These are phyloP conservation scores for Myopa testacea DNA, from an alignment of 2,888 invertebrate species.

Conservation along the genomic window DNA sequence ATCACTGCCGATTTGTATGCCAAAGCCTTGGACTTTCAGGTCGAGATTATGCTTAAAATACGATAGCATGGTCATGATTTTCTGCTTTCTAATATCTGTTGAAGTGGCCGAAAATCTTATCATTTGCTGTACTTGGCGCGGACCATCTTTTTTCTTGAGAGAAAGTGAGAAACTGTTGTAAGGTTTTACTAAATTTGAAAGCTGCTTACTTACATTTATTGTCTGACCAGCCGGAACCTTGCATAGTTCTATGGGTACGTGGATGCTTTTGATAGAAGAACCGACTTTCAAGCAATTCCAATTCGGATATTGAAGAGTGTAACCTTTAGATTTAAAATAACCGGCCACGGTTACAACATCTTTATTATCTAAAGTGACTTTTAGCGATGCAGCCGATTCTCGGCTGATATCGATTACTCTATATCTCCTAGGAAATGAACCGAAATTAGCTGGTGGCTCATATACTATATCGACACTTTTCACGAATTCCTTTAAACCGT, in stretches of 20 bases:
- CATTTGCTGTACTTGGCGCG: slow-evolving; percentile 87
- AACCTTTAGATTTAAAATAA: slow-evolving; percentile 58
- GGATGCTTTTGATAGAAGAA: slow-evolving; percentile 74
- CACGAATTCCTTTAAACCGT: slow-evolving; percentile 48
- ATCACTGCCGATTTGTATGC: slow-evolving; percentile 78
- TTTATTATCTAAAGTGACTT: slow-evolving; percentile 62
- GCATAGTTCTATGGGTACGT: slow-evolving; percentile 87
- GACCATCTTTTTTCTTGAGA: slow-evolving; percentile 76
- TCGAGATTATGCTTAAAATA: slow-evolving; percentile 58
- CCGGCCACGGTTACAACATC: slow-evolving; percentile 65
- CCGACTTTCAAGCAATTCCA: slow-evolving; percentile 91
- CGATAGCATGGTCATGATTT: slow-evolving; percentile 75
- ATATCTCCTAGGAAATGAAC: slow-evolving; percentile 50
- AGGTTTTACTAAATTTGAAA: not conserved
- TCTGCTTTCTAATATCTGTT: slow-evolving; percentile 80
- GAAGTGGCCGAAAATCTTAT: slow-evolving; percentile 87
- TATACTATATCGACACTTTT: slow-evolving; percentile 59
- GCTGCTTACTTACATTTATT: slow-evolving; percentile 65
- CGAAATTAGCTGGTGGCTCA: slow-evolving; percentile 57
- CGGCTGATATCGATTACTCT: slow-evolving; percentile 55
- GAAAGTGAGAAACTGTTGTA: not conserved
- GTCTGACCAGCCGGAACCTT: slow-evolving; percentile 83
- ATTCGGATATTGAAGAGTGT: slow-evolving; percentile 72
- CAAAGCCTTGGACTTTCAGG: slow-evolving; percentile 81
- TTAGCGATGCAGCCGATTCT: slow-evolving; percentile 59